Base-by-base conservation (phyloP, 2,888 invertebrate genomes). In the Tenthredo distinguenda region DNA sequence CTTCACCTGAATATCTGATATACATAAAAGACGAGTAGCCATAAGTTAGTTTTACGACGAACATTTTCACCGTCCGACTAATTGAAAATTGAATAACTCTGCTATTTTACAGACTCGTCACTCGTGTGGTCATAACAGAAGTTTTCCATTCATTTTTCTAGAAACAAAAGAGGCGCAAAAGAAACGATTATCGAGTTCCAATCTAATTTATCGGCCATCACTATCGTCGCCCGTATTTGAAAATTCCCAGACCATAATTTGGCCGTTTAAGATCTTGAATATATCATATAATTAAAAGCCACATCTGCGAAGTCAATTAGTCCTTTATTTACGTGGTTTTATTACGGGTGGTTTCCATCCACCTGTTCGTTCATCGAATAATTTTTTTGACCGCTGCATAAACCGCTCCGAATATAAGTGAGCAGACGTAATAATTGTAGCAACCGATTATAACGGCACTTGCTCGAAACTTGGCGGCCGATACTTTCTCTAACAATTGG, bases 401-500 rank as follows among this genome's bases (percentile, higher is more conserved):
- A 4, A 34, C 26, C 26, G 26, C 6, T 34, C 15, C 31, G 68
- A 18, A 15, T 68, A 26, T 34, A 34, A n/a, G 2, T 18, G 26
- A 34, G 18, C 26, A 68, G 7, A 68, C 34, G 34, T 68, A 68
- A 68, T 31, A 43, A 40, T 21, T n/a, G 26, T 43, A 74, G 40
- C 40, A 37, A 21, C n/a, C 72, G 40, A 74, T 74, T 74, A n/a
- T 43, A 74, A 74, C 72, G 72, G 72, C 21, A 74, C 72, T 74
- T 43, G 43, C 43, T 43, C 72, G 72, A 74, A 4, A 10, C 40
- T 31, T 12, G 40, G 43, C n/a, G 43, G 72, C 43, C 3, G 72
- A 74, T 74, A 74, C 72, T 74, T 74, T 74, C 72, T 74, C 72
- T 74, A 74, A 43, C 40, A 43, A 74, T n/a, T 74, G 72, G 43